Evolutionary conservation across 2,113 vertebrate genomes (phyloP).

Genomic region (Emydura subglobosa): DNA sequence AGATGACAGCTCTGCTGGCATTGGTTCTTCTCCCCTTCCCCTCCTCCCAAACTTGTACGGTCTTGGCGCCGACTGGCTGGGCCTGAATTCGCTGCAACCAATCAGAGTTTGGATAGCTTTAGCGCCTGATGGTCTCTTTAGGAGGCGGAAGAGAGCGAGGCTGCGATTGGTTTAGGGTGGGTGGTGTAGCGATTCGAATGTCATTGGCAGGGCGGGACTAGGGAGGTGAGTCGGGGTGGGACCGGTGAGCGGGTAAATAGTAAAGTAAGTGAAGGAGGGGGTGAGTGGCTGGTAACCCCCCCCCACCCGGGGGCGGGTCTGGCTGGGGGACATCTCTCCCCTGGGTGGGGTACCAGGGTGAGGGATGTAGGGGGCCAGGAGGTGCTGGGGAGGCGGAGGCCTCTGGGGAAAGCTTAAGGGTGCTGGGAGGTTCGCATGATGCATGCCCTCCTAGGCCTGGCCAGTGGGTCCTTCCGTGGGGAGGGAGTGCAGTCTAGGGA

Average conservation of each 20-base stretch:
- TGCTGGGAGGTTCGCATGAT: too few species aligned
- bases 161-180: slow-evolving; percentile 36
- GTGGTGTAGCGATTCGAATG: slow-evolving; percentile 56
- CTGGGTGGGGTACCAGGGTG: too few species aligned
- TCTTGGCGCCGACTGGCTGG: not conserved
- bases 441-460: not conserved
- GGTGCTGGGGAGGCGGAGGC: not conserved
- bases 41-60: not conserved
- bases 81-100: not conserved
- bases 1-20: not conserved
- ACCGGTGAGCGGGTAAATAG: not conserved
- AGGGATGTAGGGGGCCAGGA: not conserved
- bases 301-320: too few species aligned
- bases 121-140: accelerated
- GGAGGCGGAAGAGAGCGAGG: not conserved
- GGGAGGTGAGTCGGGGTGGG: not conserved
- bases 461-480: not conserved
- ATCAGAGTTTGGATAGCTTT: not conserved
- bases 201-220: not conserved
- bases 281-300: not conserved
- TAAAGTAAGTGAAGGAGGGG: not conserved
- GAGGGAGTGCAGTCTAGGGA: not conserved
- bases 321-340: too few species aligned
- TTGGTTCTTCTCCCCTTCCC: not conserved
- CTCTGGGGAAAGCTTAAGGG: too few species aligned